These are phyloP conservation scores for Oceanodroma tethys DNA, from an alignment of 2,113 vertebrate genomes.

Conservation along the genomic window DNA sequence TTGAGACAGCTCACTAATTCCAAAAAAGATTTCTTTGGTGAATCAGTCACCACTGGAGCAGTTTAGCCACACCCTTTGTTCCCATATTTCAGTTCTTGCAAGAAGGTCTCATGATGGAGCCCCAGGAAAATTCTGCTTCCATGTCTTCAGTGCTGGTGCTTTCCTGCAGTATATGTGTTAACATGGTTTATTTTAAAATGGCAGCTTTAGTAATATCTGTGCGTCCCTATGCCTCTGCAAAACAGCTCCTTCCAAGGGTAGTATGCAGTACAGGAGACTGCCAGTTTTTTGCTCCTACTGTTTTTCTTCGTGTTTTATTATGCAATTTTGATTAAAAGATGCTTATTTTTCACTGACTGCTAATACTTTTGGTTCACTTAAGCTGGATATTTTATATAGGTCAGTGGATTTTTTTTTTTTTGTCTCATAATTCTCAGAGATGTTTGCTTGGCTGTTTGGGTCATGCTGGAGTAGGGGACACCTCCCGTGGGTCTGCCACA, in stretches of 20 bases:
- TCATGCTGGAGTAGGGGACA: fast-evolving
- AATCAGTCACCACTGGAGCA: background rate
- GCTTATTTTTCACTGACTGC: background rate
- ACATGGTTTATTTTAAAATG: background rate
- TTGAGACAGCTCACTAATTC: background rate
- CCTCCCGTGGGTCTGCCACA: fast-evolving
- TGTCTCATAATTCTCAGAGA: background rate
- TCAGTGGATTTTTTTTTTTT: background rate
- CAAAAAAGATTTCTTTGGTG: background rate
- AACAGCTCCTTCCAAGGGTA: background rate
- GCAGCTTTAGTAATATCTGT: background rate
- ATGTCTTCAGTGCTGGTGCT: background rate
- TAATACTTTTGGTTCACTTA: background rate
- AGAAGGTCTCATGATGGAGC: background rate
- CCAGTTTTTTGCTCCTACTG: background rate
- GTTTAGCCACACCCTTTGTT: background rate
- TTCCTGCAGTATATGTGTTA: background rate
- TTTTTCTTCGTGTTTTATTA: background rate
- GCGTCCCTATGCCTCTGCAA: background rate
- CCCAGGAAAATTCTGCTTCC: background rate
- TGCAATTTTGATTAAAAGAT: background rate
- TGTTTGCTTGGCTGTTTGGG: background rate
- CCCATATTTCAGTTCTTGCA: background rate
- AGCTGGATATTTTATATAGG: background rate
- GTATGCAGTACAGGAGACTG: background rate